Percentiles rank a stretch among this genome's conserved stretches.
Conservation (phyloP, 2,888 invertebrate genomes). For the Meloe dianella region DNA sequence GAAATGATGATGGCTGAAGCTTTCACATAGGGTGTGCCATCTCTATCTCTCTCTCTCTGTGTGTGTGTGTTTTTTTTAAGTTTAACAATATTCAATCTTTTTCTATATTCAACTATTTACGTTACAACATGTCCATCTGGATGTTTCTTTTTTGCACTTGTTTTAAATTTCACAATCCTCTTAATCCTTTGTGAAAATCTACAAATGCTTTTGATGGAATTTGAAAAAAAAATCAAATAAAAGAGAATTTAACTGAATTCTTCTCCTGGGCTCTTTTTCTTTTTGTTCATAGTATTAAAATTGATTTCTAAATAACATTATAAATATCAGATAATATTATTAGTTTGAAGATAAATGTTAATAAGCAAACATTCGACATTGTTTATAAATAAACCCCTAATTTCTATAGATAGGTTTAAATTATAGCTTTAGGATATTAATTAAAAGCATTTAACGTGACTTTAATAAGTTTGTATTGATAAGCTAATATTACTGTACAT, state of each 20-base stretch:
- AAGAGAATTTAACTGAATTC: background rate
- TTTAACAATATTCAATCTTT: background rate
- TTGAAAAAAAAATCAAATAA: background rate
- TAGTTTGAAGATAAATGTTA: conserved; percentile 30
- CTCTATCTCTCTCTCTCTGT: background rate
- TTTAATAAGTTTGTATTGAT: conserved; percentile 33
- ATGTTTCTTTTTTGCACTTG: background rate
- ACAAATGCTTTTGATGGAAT: background rate
- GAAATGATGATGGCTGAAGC: conserved; percentile 15
- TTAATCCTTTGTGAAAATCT: background rate
- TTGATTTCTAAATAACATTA: background rate
- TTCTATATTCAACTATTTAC: too few species aligned
- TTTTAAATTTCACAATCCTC: background rate
- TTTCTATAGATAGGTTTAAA: conserved; percentile 28
- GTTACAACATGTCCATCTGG: too few species aligned
- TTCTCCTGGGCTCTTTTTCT: background rate
- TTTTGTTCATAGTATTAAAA: background rate
- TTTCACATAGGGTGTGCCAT: conserved; percentile 21
- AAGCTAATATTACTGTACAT: background rate
- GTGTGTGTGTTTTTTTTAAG: background rate
- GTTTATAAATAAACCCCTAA: conserved; percentile 6
- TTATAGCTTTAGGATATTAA: conserved; percentile 44
- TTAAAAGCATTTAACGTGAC: conserved; percentile 43
- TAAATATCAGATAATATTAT: conserved; percentile 23
- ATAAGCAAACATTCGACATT: conserved; percentile 31